Evolutionary conservation across 1,140 invertebrate genomes (phyloP), one percentile per base, ranked within the genome.

Genomic region (Euura lappo): DNA sequence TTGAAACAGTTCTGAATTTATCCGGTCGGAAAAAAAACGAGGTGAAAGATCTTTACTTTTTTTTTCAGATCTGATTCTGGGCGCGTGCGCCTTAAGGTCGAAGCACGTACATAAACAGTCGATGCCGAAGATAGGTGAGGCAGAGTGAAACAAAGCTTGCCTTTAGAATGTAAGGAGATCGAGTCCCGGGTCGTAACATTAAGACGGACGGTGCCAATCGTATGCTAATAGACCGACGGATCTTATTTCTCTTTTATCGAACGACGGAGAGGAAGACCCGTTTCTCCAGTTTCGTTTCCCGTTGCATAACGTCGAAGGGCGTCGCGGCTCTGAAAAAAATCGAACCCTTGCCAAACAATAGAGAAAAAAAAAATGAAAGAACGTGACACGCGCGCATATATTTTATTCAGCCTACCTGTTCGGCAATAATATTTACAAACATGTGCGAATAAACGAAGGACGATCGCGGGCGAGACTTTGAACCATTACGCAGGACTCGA

Each of bases 121-220:
- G 74, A 77, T 71, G 76, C 78, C 28, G 3, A 72, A 71, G 72
- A 76, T 65, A 75, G 70, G 69, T 77, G 75, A 68, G 65, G 51
- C 69, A 45, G 60, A 65, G 51, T 69, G 43, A 65, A 79, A 71
- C 28, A 28, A 28, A 28, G 28, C 28, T 28, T 28, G 28, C 28
- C 28, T 28, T 28, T 28, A 28, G 28, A 28, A 28, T 28, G 28
- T 28, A 28, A 28, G 77, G 73, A 73, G 72, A 74, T 4, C 66
- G 66, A 71, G 70, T 78, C 77, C 72, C 74, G 76, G 13, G 51
- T 60, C 72, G 75, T 79, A 74, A 77, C 79, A 82, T 84, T 28
- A 79, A 85, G 85, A 87, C 84, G 81, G 81, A 86, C 85, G 84
- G 84, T 86, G 85, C 85, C 85, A 87, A 87, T 87, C 84, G 84